Conservation (phyloP, 2,888 invertebrate genomes). For the Apantesis nais region DNA sequence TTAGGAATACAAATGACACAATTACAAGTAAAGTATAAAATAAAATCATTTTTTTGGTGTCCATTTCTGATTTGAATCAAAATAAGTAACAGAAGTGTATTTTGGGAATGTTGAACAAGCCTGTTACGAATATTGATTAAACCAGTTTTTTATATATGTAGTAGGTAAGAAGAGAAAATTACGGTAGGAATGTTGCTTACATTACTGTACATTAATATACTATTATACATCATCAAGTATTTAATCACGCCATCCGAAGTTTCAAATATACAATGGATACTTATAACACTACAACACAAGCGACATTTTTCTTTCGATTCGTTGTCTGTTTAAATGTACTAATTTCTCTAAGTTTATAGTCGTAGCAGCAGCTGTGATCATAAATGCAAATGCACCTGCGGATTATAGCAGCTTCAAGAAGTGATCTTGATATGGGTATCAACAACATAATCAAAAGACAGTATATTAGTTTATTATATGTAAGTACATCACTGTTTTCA, state of each 20-base stretch:
- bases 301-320: background rate
- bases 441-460: background rate
- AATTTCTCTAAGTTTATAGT: background rate
- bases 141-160: too few relatives aligned
- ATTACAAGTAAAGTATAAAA: conserved; percentile 60
- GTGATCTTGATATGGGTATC: background rate
- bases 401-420: background rate
- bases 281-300: too few relatives aligned
- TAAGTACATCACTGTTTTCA: conserved; percentile 46
- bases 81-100: background rate
- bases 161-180: too few relatives aligned
- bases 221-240: too few relatives aligned
- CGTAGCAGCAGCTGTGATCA: background rate
- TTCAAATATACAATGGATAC: too few relatives aligned
- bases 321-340: background rate
- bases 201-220: too few relatives aligned
- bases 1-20: conserved; percentile 75
- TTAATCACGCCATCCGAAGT: too few relatives aligned
- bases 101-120: background rate
- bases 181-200: too few relatives aligned
- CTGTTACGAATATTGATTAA: too few relatives aligned
- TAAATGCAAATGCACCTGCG: background rate
- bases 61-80: conserved; percentile 15
- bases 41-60: conserved; percentile 32
- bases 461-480: background rate